Evolutionary conservation across 1,140 invertebrate genomes (phyloP).

Genomic region (Lucilia sericata): DNA sequence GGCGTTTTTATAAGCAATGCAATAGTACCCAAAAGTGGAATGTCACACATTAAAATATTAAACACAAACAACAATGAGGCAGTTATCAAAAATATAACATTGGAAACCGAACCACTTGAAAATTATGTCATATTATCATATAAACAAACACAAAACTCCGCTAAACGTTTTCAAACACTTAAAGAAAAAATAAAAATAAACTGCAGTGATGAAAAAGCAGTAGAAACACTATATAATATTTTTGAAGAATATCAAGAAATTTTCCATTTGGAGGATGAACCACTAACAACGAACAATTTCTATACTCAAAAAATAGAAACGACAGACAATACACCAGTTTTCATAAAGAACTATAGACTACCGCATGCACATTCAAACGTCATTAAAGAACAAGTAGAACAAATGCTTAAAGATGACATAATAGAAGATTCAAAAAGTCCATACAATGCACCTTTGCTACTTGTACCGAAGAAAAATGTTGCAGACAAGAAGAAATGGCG

Average conservation of each 20-base stretch:
- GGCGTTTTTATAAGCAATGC: slow-evolving; percentile 23
- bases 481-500: slow-evolving; percentile 55
- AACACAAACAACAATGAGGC: slow-evolving; percentile 5
- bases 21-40: slow-evolving; percentile 7
- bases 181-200: slow-evolving; percentile 23
- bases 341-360: slow-evolving; percentile 59
- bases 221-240: background rate
- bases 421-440: slow-evolving; percentile 49
- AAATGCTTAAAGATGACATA: slow-evolving; percentile 54
- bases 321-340: slow-evolving; percentile 53
- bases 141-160: background rate
- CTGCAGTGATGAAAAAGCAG: background rate
- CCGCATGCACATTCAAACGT: slow-evolving; percentile 61
- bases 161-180: background rate
- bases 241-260: slow-evolving; percentile 33
- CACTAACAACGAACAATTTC: slow-evolving; percentile 51
- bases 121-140: background rate
- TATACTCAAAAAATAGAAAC: slow-evolving; percentile 53
- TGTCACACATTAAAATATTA: slow-evolving; percentile 10
- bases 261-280: slow-evolving; percentile 51
- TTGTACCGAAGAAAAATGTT: slow-evolving; percentile 55
- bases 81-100: background rate
- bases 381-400: slow-evolving; percentile 57
- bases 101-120: slow-evolving; percentile 10
- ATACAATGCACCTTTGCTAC: slow-evolving; percentile 49